These are phyloP conservation scores for Syrphus vitripennis DNA, from an alignment of 2,888 invertebrate species.

Conservation along the genomic window DNA sequence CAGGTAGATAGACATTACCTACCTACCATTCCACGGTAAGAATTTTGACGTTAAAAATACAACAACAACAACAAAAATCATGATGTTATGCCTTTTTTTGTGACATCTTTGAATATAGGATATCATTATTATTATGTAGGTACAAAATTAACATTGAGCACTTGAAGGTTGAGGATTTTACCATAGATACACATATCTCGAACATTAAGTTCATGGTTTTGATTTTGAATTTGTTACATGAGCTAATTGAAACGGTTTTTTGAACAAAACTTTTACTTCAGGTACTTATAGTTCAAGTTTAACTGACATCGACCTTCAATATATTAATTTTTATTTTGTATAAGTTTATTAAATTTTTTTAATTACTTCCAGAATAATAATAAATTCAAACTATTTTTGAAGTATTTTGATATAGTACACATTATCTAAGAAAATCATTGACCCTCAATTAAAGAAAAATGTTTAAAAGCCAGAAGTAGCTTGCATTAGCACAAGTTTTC, in stretches of 20 bases:
- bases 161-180: background rate
- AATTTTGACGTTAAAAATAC: background rate
- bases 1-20: background rate
- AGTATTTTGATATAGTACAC: too few relatives aligned
- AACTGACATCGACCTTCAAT: background rate
- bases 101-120: background rate
- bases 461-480: too few relatives aligned
- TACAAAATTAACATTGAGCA: background rate
- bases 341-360: too few relatives aligned
- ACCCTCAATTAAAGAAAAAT: too few relatives aligned
- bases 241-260: background rate
- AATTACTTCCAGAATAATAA: too few relatives aligned
- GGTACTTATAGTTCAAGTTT: background rate
- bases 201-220: slow-evolving; percentile 15
- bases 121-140: background rate
- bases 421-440: too few relatives aligned
- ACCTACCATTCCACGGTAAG: background rate
- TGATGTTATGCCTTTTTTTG: background rate
- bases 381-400: too few relatives aligned
- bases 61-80: background rate
- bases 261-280: background rate
- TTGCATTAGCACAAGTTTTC: too few relatives aligned
- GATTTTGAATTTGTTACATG: background rate
- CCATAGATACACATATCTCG: background rate
- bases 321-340: too few relatives aligned